These are phyloP conservation scores for Pseudomugil tenellus DNA, from an alignment of 2,797 vertebrate species.

Conservation along the genomic window DNA sequence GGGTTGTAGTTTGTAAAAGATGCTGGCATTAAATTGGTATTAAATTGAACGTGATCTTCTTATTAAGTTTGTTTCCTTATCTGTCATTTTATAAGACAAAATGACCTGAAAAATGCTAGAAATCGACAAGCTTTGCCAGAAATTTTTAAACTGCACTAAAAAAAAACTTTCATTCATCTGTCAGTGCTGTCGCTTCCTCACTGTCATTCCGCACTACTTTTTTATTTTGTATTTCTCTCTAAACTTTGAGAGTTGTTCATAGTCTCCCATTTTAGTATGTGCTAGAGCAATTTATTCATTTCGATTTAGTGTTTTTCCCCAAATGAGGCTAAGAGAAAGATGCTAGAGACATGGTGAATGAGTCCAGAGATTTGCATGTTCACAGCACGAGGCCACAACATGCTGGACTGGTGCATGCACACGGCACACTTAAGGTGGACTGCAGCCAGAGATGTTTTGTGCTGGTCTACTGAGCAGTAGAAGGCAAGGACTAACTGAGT, in stretches of 20 bases:
- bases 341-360: constrained; percentile 12
- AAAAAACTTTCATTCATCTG: constrained; percentile 30
- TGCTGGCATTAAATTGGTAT: too few species aligned
- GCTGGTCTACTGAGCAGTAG: constrained; percentile 63
- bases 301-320: not conserved
- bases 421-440: constrained; percentile 64
- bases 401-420: constrained; percentile 39
- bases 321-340: constrained; percentile 26
- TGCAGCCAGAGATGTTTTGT: constrained; percentile 69
- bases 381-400: constrained; percentile 47
- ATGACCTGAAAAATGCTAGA: constrained; percentile 35
- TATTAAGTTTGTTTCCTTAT: too few species aligned
- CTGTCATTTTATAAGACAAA: too few species aligned
- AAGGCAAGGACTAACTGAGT: constrained; percentile 57
- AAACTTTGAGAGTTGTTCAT: constrained; percentile 9
- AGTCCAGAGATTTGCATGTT: constrained; percentile 53
- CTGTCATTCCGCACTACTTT: too few species aligned
- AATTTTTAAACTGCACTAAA: constrained; percentile 12
- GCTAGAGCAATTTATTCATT: constrained; percentile 10
- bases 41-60: constrained; percentile 39
- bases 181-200: not conserved
- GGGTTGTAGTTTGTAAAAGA: too few species aligned
- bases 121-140: constrained; percentile 55
- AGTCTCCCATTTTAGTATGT: constrained; percentile 26
- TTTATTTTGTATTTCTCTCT: too few species aligned